These are phyloP conservation scores for Protomyctophum bolini DNA, from an alignment of 2,113 vertebrate species.

Conservation along the genomic window DNA sequence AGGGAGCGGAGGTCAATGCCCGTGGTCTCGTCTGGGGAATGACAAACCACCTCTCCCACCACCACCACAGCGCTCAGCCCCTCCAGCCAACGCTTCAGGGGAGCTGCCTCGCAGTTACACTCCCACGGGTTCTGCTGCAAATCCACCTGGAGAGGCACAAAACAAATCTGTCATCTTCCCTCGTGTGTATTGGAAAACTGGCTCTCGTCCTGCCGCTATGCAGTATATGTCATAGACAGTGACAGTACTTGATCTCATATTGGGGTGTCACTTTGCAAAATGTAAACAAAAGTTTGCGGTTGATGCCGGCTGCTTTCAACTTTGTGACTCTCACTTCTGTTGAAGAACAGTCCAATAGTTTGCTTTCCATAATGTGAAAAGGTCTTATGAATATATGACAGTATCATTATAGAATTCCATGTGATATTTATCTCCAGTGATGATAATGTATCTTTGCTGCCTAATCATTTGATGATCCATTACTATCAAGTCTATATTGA, in stretches of 20 bases:
- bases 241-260: no score
- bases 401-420: slow-evolving; percentile 43
- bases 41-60: slow-evolving; percentile 91
- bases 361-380: slow-evolving; percentile 19
- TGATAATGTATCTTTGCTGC: neutral
- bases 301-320: neutral
- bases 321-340: slow-evolving; percentile 1
- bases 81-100: slow-evolving; percentile 97
- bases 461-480: no score
- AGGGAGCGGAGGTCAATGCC: slow-evolving; percentile 87
- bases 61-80: slow-evolving; percentile 94
- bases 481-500: no score
- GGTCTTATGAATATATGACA: slow-evolving; percentile 36
- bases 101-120: slow-evolving; percentile 92
- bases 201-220: slow-evolving; percentile 33
- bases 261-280: slow-evolving; percentile 33
- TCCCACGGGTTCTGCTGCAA: slow-evolving; percentile 98
- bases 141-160: slow-evolving; percentile 86
- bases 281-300: slow-evolving; percentile 21
- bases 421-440: neutral
- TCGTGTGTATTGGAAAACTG: slow-evolving; percentile 21
- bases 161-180: slow-evolving; percentile 45
- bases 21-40: slow-evolving; percentile 87
- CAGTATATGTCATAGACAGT: neutral
- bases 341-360: slow-evolving; percentile 25